Conservation (phyloP, 2,888 invertebrate species). For the Ennomos quercinarius region DNA sequence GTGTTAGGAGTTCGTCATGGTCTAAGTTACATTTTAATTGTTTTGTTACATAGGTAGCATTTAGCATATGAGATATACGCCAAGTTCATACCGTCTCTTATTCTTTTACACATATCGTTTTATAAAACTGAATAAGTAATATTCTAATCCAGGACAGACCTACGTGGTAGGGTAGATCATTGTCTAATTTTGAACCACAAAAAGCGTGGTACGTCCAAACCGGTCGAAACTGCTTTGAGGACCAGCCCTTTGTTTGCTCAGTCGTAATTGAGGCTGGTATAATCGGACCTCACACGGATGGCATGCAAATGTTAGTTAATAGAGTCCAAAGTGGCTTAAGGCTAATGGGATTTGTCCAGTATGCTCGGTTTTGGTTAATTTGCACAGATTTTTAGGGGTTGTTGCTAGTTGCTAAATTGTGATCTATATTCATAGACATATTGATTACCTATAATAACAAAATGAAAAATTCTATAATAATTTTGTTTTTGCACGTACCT, state of each 20-base stretch:
- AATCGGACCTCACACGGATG: conserved; percentile 68
- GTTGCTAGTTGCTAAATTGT: not conserved
- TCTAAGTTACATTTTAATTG: too few species aligned
- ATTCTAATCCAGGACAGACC: conserved; percentile 38
- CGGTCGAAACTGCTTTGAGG: conserved; percentile 26
- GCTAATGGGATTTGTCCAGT: conserved; percentile 24
- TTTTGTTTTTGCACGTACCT: too few species aligned
- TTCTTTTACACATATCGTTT: too few species aligned
- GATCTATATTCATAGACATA: too few species aligned
- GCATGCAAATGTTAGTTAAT: conserved; percentile 75
- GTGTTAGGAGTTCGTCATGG: too few species aligned
- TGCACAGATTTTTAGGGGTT: conserved; percentile 27
- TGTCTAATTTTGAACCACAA: conserved; percentile 29
- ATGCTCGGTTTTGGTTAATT: conserved; percentile 36
- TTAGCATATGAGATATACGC: too few species aligned
- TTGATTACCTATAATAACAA: too few species aligned
- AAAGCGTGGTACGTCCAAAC: conserved; percentile 25
- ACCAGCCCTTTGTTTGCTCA: conserved; percentile 69
- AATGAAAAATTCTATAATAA: too few species aligned
- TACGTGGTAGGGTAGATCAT: conserved; percentile 44
- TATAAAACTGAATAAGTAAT: conserved; percentile 35
- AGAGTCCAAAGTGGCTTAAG: conserved; percentile 44
- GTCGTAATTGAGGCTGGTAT: conserved; percentile 68
- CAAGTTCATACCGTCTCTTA: too few species aligned
- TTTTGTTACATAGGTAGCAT: too few species aligned